Conservation (phyloP, 2,113 vertebrate species). For the Butastur rufipennis region DNA sequence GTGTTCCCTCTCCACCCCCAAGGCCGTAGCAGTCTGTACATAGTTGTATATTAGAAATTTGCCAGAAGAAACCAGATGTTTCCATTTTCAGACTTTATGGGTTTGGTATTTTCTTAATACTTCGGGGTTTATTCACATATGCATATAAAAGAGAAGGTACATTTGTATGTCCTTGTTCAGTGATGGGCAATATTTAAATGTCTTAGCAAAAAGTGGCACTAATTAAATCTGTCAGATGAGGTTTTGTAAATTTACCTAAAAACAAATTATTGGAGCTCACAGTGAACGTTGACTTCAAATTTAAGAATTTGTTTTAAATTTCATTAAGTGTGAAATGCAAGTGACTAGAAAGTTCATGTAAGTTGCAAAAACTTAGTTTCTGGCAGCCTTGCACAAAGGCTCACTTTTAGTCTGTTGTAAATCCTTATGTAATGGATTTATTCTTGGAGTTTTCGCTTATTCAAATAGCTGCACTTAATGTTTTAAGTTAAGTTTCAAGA, state of each 20-base stretch:
- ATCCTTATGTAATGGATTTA: neutral
- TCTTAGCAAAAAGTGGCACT: neutral
- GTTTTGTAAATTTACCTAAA: conserved; percentile 60
- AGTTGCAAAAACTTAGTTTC: neutral
- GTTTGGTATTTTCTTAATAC: conserved; percentile 54
- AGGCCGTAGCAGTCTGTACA: conserved; percentile 63
- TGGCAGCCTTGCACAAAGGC: neutral
- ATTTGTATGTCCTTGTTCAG: conserved; percentile 16
- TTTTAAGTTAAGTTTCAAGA: conserved; percentile 66
- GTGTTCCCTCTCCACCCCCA: conserved; percentile 6
- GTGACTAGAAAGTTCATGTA: neutral
- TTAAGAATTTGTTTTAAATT: neutral
- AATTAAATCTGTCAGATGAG: conserved; percentile 46
- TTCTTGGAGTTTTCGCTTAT: neutral
- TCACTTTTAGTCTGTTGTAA: neutral
- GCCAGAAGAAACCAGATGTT: conserved; percentile 62
- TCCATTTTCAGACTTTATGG: conserved; percentile 24
- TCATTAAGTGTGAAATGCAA: neutral
- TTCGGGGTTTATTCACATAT: conserved; percentile 38
- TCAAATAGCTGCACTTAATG: neutral
- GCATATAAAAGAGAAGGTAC: conserved; percentile 31
- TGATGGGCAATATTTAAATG: conserved; percentile 7
- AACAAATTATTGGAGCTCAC: neutral
- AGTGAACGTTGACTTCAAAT: neutral
- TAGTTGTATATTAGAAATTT: conserved; percentile 59